Percentiles rank a stretch among this genome's conserved stretches.
Conservation (phyloP, 2,797 vertebrate species). For the Masticophis lateralis region DNA sequence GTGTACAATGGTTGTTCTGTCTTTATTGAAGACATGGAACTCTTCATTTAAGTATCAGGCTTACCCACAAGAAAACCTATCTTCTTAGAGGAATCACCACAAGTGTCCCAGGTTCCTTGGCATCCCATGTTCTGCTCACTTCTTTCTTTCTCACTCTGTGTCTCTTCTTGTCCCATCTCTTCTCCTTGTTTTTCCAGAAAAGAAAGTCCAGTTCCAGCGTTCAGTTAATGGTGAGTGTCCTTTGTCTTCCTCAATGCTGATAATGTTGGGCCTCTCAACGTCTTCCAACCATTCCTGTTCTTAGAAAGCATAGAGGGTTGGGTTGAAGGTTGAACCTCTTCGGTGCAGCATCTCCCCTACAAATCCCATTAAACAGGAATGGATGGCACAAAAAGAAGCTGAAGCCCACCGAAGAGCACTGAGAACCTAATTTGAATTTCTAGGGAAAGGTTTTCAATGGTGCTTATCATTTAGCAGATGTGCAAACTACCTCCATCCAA, state of each 20-base stretch:
- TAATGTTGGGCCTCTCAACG: slow-evolving; percentile 73
- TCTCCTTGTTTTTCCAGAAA: slow-evolving; percentile 92
- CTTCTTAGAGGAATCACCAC: slow-evolving; percentile 44
- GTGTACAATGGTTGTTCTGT: not conserved
- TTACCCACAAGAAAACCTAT: not conserved
- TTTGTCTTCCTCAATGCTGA: slow-evolving; percentile 75
- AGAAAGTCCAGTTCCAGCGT: slow-evolving; percentile 92
- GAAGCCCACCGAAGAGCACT: slow-evolving; percentile 47
- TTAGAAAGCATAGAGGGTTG: slow-evolving; percentile 71
- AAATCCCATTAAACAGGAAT: slow-evolving; percentile 58
- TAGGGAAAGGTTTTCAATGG: slow-evolving; percentile 67
- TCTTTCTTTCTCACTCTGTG: slow-evolving; percentile 78
- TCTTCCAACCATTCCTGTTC: slow-evolving; percentile 67
- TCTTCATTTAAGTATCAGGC: not conserved
- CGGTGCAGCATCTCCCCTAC: slow-evolving; percentile 65
- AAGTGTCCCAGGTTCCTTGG: slow-evolving; percentile 64
- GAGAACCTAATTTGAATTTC: slow-evolving; percentile 62
- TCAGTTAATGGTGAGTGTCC: slow-evolving; percentile 91
- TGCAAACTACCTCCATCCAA: slow-evolving; percentile 67
- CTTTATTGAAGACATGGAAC: slow-evolving; percentile 19
- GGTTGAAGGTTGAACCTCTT: slow-evolving; percentile 69
- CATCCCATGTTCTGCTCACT: slow-evolving; percentile 70
- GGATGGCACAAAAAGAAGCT: slow-evolving; percentile 59
- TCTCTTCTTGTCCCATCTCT: slow-evolving; percentile 86
- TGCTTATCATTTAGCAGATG: slow-evolving; percentile 67